A percentile compares a stretch with the other conserved stretches of the same genome.
Conservation (phyloP, 1,140 invertebrate species). For the Euwallacea fornicatus region DNA sequence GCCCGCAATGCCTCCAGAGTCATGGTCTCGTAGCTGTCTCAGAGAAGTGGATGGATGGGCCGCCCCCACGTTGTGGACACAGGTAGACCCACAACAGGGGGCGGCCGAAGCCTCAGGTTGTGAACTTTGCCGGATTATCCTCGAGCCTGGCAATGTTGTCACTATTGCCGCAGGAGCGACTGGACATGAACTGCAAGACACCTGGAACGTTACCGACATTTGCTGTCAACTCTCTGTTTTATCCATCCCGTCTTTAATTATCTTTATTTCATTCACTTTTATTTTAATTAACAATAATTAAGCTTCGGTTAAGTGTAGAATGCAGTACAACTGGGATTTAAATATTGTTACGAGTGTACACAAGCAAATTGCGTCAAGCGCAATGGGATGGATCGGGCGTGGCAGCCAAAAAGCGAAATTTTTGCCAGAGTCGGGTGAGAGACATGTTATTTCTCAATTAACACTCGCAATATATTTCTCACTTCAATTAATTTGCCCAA, state of each 20-base stretch:
- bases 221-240: conserved; percentile 39
- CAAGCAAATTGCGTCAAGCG: no score
- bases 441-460: no score
- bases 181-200: conserved; percentile 64
- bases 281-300: no score
- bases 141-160: conserved; percentile 66
- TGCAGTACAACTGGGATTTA: no score
- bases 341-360: no score
- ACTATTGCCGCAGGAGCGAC: conserved; percentile 70
- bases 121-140: conserved; percentile 87
- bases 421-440: no score
- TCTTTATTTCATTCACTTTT: not conserved
- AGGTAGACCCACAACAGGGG: conserved; percentile 65
- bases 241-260: conserved; percentile 16
- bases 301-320: no score
- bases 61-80: conserved; percentile 53
- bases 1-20: conserved; percentile 86
- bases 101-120: conserved; percentile 80
- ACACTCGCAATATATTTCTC: no score
- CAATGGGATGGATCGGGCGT: no score
- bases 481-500: no score
- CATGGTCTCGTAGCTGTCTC: conserved; percentile 68
- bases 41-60: conserved; percentile 69
- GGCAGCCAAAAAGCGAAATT: no score
- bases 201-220: conserved; percentile 48